phyloP scores from a whole-genome alignment of 2,113 vertebrate species.

The Varanus salvator region DNA sequence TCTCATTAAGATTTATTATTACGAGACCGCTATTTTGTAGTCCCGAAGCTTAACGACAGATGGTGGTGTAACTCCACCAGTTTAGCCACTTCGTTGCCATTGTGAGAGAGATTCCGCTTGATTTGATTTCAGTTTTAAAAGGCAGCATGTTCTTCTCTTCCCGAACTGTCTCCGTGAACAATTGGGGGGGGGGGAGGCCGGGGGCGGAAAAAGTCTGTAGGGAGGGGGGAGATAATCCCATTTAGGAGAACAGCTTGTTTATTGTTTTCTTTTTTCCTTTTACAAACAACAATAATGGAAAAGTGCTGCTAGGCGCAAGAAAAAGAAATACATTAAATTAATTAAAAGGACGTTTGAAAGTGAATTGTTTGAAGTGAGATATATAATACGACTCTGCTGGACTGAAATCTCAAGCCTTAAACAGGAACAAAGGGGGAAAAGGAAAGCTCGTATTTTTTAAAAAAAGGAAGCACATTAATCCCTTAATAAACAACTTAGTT shows the following conservation, averaged over 20 bases:
- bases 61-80: constrained; percentile 86
- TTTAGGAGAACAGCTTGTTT: constrained; percentile 47
- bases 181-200: not conserved
- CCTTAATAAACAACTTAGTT: constrained; percentile 25
- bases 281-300: constrained; percentile 56
- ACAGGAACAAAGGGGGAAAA: constrained; percentile 37
- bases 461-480: not conserved
- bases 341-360: constrained; percentile 64
- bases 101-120: constrained; percentile 62
- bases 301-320: constrained; percentile 35
- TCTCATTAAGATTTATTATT: constrained; percentile 78
- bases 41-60: constrained; percentile 84
- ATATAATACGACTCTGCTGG: constrained; percentile 37
- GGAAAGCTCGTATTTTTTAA: not conserved
- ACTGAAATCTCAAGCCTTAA: constrained; percentile 44
- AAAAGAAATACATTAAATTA: constrained; percentile 61
- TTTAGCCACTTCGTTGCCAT: constrained; percentile 71
- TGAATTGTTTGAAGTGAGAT: constrained; percentile 59
- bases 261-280: constrained; percentile 51
- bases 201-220: not conserved
- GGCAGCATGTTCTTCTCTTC: constrained; percentile 53
- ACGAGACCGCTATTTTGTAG: constrained; percentile 76
- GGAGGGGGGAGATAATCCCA: constrained; percentile 4
- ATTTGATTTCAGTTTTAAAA: constrained; percentile 69
- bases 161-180: constrained; percentile 50